These are phyloP conservation scores for Oxystoma pomonae DNA, from an alignment of 2,888 invertebrate species.

Conservation along the genomic window DNA sequence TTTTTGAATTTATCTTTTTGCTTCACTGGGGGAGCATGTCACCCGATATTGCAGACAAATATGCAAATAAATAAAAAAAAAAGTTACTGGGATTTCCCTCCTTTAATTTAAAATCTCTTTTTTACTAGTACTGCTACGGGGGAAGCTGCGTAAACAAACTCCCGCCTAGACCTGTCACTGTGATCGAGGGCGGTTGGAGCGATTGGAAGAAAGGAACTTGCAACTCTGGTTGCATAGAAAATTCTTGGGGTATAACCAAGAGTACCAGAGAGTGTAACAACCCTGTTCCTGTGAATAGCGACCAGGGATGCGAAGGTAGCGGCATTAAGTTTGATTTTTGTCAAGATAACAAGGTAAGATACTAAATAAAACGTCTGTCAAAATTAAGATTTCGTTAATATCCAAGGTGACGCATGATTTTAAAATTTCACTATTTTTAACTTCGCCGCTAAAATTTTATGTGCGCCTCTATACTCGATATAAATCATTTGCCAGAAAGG, in stretches of 20 bases:
- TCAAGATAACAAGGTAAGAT: slow-evolving; percentile 57
- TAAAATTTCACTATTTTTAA: too few relatives aligned
- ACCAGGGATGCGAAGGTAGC: slow-evolving; percentile 58
- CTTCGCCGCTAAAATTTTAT: too few relatives aligned
- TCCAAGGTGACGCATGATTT: too few relatives aligned
- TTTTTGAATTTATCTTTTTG: too few relatives aligned
- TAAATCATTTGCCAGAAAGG: too few relatives aligned
- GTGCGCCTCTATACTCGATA: too few relatives aligned
- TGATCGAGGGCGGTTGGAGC: slow-evolving; percentile 58
- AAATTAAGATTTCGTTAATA: too few relatives aligned
- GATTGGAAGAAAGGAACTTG: slow-evolving; percentile 62
- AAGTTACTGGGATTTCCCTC: too few relatives aligned
- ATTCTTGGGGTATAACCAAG: slow-evolving; percentile 58
- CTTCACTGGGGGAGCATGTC: too few relatives aligned
- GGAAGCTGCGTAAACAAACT: slow-evolving; percentile 56
- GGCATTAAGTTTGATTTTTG: slow-evolving; percentile 64
- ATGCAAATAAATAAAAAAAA: too few relatives aligned
- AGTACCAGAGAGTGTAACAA: slow-evolving; percentile 57
- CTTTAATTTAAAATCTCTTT: too few relatives aligned
- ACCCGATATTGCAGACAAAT: too few relatives aligned
- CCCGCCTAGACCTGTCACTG: slow-evolving; percentile 43
- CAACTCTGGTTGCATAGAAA: slow-evolving; percentile 62
- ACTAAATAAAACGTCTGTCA: slow-evolving; percentile 4
- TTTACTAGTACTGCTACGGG: slow-evolving; percentile 62
- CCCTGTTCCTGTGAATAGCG: slow-evolving; percentile 50